A percentile compares a stretch with the other conserved stretches of the same genome.
Conservation (phyloP, 2,113 vertebrate species). For the Albula glossodonta region DNA sequence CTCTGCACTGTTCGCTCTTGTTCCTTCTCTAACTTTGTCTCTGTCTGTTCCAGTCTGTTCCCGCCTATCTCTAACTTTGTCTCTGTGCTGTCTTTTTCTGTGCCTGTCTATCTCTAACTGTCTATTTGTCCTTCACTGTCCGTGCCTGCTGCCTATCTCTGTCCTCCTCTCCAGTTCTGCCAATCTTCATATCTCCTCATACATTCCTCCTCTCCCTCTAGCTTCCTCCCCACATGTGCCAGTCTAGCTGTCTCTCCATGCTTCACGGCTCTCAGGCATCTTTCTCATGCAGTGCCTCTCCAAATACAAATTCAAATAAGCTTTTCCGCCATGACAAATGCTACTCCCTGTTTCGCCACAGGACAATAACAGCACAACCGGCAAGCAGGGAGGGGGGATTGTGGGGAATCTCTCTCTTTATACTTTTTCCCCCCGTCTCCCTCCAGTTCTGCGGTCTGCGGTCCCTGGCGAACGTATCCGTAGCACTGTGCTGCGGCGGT, state of each 20-base stretch:
- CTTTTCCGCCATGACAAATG: not conserved
- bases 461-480: not conserved
- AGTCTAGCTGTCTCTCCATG: no score
- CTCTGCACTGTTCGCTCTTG: no score
- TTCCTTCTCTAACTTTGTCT: not conserved
- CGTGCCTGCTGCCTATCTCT: not conserved
- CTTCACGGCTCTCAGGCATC: no score
- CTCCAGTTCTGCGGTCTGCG: not conserved
- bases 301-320: not conserved
- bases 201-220: not conserved
- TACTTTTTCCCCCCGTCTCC: not conserved
- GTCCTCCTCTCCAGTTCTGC: not conserved
- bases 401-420: no score
- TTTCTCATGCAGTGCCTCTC: not conserved
- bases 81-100: not conserved
- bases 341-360: not conserved
- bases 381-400: not conserved
- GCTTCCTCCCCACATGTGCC: not conserved
- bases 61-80: not conserved
- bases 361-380: not conserved
- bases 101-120: not conserved
- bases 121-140: no score
- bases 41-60: not conserved
- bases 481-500: not conserved
- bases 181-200: not conserved